Evolutionary conservation across 2,888 invertebrate genomes (phyloP), one percentile per base, ranked within the genome.

Genomic region (Acronicta psi): DNA sequence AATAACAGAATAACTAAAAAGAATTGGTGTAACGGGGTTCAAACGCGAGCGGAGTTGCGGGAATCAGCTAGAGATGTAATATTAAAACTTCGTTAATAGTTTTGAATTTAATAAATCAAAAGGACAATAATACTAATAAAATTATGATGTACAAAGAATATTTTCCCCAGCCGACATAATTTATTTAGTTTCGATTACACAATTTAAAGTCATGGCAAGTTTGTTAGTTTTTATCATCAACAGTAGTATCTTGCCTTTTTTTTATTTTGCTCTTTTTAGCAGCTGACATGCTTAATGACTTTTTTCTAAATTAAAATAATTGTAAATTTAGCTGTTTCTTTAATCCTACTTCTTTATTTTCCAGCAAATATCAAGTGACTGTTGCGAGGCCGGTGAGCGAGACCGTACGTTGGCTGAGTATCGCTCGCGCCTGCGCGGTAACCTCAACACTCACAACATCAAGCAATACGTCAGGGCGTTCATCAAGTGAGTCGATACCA

Each of bases 391-490:
- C 2, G 94, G 95, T 42, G 96, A 97, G 79, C 96, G 96, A 74
- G 97, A 97, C 77, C 95, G 96, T 75, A 96, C 96, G 80, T 96
- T 98, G 74, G 90, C 95, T 51, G 97, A 97, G 82, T 98, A 97
- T 90, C 96, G 97, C 73, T 96, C 96, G 64, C 95, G 97, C 45
- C 95, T 98, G 74, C 96, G 96, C 70, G 95, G 96, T 2, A 95
- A 96, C 71, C 96, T 97, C 75, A 98, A 98, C 90, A 95, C 96
- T 47, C 96, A 96, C 86, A 98, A 98, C 90, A 95, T 98, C 83
- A 97, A 97, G 88, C 95, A 95, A 76, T 98, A 97, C 86, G 97
- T 97, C 49, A 96, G 97, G 84, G 96, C 97, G 43, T 98, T 97
- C 89, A 96, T 97, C 89, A 96, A 96, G 98, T 97, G 86, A 95